Evolutionary conservation across 2,113 vertebrate species (phyloP).

Genomic region (Bos javanicus): DNA sequence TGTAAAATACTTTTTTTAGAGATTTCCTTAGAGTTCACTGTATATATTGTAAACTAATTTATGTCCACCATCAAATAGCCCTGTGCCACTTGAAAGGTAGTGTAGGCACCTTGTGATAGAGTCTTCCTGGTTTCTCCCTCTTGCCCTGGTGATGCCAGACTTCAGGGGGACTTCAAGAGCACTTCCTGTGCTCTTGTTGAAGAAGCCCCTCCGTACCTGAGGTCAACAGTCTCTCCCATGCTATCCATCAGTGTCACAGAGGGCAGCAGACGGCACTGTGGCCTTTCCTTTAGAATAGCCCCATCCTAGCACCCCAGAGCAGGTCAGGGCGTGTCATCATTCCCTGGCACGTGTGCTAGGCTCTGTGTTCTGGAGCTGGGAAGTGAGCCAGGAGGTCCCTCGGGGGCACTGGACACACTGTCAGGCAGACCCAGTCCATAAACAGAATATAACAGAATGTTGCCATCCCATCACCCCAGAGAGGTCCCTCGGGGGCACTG

Average conservation of each 20-base stretch:
- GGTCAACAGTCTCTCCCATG: not conserved
- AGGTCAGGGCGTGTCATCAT: not conserved
- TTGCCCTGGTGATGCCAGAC: not conserved
- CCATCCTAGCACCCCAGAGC: not conserved
- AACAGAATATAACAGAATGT: not conserved
- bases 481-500: not conserved
- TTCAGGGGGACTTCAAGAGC: not conserved
- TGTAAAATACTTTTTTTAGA: not conserved
- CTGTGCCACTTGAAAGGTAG: not conserved
- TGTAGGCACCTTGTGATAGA: not conserved
- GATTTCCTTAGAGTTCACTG: not conserved
- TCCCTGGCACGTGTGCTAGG: not conserved
- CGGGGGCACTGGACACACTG: accelerated
- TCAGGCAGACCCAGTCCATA: not conserved
- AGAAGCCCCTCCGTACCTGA: not conserved
- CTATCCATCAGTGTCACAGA: not conserved
- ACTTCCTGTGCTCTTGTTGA: not conserved
- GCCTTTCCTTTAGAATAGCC: not conserved
- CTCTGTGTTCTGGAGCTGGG: not conserved
- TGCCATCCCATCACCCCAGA: not conserved
- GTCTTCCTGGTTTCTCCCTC: not conserved
- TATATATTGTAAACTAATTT: not conserved
- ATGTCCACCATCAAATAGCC: not conserved
- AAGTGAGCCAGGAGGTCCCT: not conserved
- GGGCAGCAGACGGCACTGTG: not conserved